These are phyloP conservation scores for Alethe castanea DNA, from an alignment of 2,113 vertebrate species.

Conservation along the genomic window DNA sequence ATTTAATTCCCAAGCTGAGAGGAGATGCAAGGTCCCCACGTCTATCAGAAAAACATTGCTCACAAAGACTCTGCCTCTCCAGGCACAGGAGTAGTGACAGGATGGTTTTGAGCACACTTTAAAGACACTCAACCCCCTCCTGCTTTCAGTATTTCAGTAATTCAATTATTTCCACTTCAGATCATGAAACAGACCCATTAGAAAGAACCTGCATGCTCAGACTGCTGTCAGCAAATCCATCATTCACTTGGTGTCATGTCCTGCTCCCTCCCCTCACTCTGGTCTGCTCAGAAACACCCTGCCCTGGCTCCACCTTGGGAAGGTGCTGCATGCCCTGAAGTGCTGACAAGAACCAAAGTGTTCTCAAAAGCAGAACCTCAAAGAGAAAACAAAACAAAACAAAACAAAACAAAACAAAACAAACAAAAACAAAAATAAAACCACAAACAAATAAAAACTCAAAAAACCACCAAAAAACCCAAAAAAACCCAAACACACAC, in stretches of 20 bases:
- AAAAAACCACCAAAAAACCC: too few relatives aligned
- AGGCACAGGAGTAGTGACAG: not conserved
- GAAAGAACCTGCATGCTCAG: not conserved
- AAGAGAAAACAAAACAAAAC: not conserved
- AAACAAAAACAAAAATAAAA: too few relatives aligned
- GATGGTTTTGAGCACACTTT: not conserved
- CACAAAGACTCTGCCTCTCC: not conserved
- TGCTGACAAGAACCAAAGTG: not conserved
- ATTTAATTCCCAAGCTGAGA: not conserved
- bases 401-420: not conserved
- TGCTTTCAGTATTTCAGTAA: not conserved
- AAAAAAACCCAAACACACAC: too few relatives aligned
- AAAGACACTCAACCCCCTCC: not conserved
- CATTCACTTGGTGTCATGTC: accelerated
- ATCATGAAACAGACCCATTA: not conserved
- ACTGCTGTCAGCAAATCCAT: not conserved
- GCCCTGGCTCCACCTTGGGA: not conserved
- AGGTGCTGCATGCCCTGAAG: not conserved
- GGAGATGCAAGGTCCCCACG: not conserved
- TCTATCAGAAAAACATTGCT: not conserved
- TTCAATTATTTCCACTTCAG: not conserved
- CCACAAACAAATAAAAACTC: not conserved
- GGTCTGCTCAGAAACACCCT: not conserved
- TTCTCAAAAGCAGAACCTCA: not conserved
- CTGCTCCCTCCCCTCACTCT: not conserved